These are phyloP conservation scores for Drosophila leonis DNA, from an alignment of 2,888 invertebrate species.

Conservation along the genomic window DNA sequence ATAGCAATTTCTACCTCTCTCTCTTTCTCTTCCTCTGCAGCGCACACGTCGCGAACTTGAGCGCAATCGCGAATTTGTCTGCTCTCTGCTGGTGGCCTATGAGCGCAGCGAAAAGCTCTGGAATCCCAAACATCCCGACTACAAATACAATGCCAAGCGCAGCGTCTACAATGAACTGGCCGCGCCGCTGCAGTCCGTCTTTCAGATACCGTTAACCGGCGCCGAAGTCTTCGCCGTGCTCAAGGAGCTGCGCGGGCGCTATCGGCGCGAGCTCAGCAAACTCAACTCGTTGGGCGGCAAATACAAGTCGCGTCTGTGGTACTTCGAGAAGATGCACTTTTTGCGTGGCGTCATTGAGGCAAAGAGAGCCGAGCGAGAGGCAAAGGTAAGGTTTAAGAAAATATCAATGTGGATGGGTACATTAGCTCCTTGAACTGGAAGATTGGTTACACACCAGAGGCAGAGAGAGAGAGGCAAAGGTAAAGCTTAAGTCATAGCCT, in stretches of 20 bases:
- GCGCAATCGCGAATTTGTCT: conserved; percentile 72
- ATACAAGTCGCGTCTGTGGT: conserved; percentile 77
- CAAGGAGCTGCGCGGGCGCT: conserved; percentile 73
- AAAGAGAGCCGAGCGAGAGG: conserved; percentile 70
- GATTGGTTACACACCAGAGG: neutral
- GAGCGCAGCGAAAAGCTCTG: conserved; percentile 77
- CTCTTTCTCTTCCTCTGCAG: conserved; percentile 25
- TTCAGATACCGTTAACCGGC: conserved; percentile 69
- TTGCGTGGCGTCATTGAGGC: conserved; percentile 70
- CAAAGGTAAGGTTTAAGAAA: conserved; percentile 59
- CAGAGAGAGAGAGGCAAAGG: neutral
- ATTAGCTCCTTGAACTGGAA: neutral
- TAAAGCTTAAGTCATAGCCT: neutral
- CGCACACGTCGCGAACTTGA: conserved; percentile 70
- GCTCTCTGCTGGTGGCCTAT: conserved; percentile 71
- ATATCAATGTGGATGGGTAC: neutral
- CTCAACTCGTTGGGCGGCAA: conserved; percentile 64
- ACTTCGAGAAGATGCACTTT: conserved; percentile 79
- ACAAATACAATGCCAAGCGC: conserved; percentile 79
- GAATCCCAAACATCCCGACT: conserved; percentile 80
- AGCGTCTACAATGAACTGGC: conserved; percentile 73
- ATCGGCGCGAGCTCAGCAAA: conserved; percentile 75
- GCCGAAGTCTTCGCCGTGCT: conserved; percentile 76
- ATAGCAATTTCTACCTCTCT: neutral
- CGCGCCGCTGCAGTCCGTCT: conserved; percentile 63